These are phyloP conservation scores for Athalia cordata DNA, from an alignment of 2,888 invertebrate genomes.

Conservation along the genomic window DNA sequence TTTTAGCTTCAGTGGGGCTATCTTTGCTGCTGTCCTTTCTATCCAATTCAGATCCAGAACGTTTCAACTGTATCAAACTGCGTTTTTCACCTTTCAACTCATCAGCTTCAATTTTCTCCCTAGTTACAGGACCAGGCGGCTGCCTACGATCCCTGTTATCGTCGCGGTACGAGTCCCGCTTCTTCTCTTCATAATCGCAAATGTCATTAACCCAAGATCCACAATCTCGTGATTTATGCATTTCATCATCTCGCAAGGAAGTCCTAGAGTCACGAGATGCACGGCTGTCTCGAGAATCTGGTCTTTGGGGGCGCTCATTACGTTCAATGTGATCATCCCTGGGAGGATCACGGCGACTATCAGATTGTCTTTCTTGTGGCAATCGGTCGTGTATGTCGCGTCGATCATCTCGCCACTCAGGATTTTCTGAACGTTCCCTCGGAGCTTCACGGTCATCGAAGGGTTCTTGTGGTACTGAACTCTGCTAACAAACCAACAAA, in stretches of 20 bases:
- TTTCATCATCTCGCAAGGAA: conserved; percentile 66
- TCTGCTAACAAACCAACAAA: conserved; percentile 24
- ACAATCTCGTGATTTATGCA: conserved; percentile 62
- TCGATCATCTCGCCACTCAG: conserved; percentile 66
- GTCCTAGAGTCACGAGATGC: conserved; percentile 76
- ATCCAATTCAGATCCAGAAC: conserved; percentile 64
- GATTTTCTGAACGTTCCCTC: conserved; percentile 59
- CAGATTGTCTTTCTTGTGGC: conserved; percentile 60
- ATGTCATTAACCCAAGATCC: conserved; percentile 69
- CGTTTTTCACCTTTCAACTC: conserved; percentile 75
- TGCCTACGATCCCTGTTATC: conserved; percentile 70
- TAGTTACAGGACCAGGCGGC: conserved; percentile 78
- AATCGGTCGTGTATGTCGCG: conserved; percentile 60
- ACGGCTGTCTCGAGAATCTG: conserved; percentile 78
- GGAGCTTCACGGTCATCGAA: conserved; percentile 61
- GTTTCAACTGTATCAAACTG: conserved; percentile 75
- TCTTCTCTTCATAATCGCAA: conserved; percentile 69
- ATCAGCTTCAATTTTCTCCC: conserved; percentile 78
- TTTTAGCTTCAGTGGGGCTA: conserved; percentile 76
- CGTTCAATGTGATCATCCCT: conserved; percentile 64
- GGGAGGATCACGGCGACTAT: conserved; percentile 58
- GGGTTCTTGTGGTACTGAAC: conserved; percentile 58
- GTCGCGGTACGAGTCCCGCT: conserved; percentile 68
- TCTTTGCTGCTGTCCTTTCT: conserved; percentile 69
- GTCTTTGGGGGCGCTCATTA: conserved; percentile 76